Evolutionary conservation across 2,113 vertebrate genomes (phyloP), one percentile per base, ranked within the genome.

Genomic region (Passer domesticus): DNA sequence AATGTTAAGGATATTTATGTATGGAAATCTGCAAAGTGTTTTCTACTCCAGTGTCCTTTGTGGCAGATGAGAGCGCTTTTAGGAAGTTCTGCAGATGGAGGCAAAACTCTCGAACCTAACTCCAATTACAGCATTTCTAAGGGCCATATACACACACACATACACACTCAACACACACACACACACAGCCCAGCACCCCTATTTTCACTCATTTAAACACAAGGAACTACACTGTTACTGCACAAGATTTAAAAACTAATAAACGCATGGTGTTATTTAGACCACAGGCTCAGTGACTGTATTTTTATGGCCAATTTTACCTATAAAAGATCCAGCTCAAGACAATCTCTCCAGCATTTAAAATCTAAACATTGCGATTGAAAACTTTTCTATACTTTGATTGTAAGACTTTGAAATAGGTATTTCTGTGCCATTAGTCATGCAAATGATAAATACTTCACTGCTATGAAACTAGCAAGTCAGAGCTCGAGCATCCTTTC

Each of bases 391-490:
- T 95, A 96, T 72, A 78, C 81, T 93, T 97, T 79, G 97, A 98
- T 94, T 97, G 96, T 97, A 97, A 97, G 97, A 98, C 96, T 97
- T 97, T 82, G 27, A 95, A 97, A 97, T 92, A 97, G 97, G 92
- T 97, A 98, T 96, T 96, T 97, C 95, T 98, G 98, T 97, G 97
- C 97, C 97, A 97, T 98, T 97, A 96, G 92, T 98, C 98, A 98
- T 98, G 98, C 98, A 98, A 98, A 98, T 97, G 97, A 96, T 97
- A 97, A 97, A 97, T 97, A 97, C 94, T 97, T 97, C 95, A 97
- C 66, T 91, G 97, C 97, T 96, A 97, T 95, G 95, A 93, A 97
- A 97, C 97, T 97, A 95, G 97, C 97, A 96, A 93, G 95, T 95
- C 91, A 97, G 96, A 97, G 96, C 97, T 96, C 79, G 94, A 97